Conservation (phyloP, 2,888 invertebrate genomes). For the Prosapia bicincta region DNA sequence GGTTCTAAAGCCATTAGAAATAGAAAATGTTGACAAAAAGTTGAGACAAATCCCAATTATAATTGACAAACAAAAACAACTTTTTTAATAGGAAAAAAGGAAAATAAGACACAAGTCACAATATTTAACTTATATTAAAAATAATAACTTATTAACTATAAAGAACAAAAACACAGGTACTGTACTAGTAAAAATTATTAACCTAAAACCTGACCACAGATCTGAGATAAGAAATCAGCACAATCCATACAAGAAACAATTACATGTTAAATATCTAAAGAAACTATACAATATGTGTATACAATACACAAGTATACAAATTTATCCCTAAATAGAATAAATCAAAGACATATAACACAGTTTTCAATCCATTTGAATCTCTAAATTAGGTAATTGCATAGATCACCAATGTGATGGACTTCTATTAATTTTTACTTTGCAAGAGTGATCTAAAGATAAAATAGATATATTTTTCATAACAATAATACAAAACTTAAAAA, state of each 20-base stretch:
- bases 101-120: neutral
- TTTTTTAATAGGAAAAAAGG: no score
- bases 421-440: no score
- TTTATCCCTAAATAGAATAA: neutral
- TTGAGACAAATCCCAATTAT: no score
- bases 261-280: no score
- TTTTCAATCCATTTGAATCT: neutral
- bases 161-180: neutral
- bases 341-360: neutral
- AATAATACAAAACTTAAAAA: no score
- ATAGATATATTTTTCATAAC: no score
- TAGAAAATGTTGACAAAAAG: no score
- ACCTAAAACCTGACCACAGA: neutral
- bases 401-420: neutral
- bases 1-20: no score
- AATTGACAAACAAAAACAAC: no score
- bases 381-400: neutral
- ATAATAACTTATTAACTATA: neutral
- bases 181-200: neutral
- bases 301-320: neutral
- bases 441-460: no score
- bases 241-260: neutral
- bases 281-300: neutral
- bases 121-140: neutral
- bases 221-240: neutral